Evolutionary conservation across 2,888 invertebrate species (phyloP).

Genomic region (Uloborus plumipes): DNA sequence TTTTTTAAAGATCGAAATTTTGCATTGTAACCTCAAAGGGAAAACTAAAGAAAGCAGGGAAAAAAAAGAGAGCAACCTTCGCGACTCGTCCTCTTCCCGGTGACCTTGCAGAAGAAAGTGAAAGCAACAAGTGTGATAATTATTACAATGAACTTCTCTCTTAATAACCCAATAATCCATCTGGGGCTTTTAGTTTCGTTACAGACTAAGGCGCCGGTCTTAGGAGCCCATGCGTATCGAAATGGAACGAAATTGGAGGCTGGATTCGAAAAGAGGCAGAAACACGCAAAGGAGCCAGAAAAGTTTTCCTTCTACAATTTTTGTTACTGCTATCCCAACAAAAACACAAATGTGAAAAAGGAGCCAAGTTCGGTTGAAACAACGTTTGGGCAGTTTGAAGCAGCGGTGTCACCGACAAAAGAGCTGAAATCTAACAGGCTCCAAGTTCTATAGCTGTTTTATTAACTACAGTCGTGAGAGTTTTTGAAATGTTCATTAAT

Average conservation of each 20-base stretch:
- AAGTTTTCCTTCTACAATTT: background rate
- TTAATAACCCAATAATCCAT: conserved; percentile 58
- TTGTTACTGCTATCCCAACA: no score
- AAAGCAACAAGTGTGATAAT: conserved; percentile 50
- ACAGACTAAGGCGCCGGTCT: conserved; percentile 37
- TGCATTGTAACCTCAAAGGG: no score
- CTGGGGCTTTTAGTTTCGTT: conserved; percentile 18
- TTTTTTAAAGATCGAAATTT: no score
- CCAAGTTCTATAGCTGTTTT: no score
- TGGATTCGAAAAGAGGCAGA: background rate
- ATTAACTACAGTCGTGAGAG: no score
- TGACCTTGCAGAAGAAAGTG: conserved; percentile 49
- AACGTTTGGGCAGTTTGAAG: no score
- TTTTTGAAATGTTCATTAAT: no score
- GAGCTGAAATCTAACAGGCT: no score
- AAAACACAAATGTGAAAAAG: no score
- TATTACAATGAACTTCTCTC: conserved; percentile 57
- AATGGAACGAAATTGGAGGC: conserved; percentile 28
- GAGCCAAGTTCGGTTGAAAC: no score
- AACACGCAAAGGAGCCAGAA: background rate
- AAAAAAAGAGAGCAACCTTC: background rate
- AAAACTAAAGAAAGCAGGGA: background rate
- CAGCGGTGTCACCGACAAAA: no score
- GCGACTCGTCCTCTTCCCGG: conserved; percentile 12
- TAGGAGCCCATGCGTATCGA: conserved; percentile 45